Conservation (phyloP, 2,113 vertebrate genomes). For the Scortum barcoo region DNA sequence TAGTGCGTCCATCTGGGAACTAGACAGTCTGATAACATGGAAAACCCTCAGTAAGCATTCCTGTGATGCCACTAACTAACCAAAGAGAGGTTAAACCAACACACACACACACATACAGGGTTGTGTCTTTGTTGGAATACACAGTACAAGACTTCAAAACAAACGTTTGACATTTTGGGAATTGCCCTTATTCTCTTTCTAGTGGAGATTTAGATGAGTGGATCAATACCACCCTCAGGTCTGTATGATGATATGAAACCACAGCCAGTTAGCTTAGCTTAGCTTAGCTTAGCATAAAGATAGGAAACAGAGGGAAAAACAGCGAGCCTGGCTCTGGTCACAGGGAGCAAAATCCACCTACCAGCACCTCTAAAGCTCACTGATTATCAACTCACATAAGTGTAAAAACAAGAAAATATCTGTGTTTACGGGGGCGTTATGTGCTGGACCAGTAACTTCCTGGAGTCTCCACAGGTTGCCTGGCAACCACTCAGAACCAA, state of each 20-base stretch:
- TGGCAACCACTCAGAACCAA: slow-evolving; percentile 1
- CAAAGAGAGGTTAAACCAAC: neutral
- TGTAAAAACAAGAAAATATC: too few relatives aligned
- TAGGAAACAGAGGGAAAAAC: too few relatives aligned
- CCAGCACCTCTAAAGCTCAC: neutral
- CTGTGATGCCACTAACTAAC: neutral
- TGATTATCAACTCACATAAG: neutral
- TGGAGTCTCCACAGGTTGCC: neutral
- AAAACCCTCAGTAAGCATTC: slow-evolving; percentile 19
- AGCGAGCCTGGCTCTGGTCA: too few relatives aligned
- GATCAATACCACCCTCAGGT: too few relatives aligned
- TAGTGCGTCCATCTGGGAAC: slow-evolving; percentile 18
- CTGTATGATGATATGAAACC: too few relatives aligned
- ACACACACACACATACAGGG: neutral
- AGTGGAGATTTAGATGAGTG: neutral
- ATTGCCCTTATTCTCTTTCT: neutral
- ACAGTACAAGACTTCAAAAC: neutral
- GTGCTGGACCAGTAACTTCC: neutral
- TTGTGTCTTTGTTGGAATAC: neutral
- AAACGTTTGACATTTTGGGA: neutral
- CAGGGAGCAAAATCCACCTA: too few relatives aligned
- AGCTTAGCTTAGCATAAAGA: too few relatives aligned
- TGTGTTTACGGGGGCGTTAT: neutral
- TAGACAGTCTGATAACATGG: neutral
- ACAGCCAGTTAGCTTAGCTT: too few relatives aligned